Evolutionary conservation across 2,888 invertebrate genomes (phyloP).

Genomic region (Parnassius orleans): DNA sequence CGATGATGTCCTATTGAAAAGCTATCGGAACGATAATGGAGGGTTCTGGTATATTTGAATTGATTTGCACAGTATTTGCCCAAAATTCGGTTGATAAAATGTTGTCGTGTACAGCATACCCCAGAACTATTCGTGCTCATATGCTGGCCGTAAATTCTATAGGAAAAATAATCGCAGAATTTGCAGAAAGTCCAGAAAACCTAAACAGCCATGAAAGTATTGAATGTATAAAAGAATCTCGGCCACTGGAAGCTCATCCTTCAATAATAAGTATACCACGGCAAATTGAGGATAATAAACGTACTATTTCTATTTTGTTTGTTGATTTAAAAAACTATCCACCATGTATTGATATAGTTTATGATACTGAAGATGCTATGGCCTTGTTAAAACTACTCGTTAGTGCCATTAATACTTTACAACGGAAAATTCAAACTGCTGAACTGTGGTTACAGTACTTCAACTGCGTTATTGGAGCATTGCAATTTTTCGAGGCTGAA

Average conservation of each 20-base stretch:
- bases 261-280: constrained; percentile 2
- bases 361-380: no score
- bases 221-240: constrained; percentile 4
- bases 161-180: background rate
- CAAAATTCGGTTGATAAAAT: constrained; percentile 5
- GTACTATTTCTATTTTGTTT: background rate
- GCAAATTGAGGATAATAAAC: background rate
- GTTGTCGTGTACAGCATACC: background rate
- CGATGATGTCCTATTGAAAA: constrained; percentile 3
- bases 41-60: constrained; percentile 4
- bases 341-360: no score
- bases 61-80: constrained; percentile 3
- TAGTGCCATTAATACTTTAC: no score
- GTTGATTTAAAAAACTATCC: no score
- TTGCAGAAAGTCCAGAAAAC: constrained; percentile 1
- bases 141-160: constrained; percentile 4
- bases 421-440: no score
- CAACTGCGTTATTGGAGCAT: no score
- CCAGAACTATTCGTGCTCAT: background rate
- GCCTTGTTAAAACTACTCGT: no score
- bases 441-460: no score
- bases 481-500: no score
- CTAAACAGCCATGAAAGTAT: constrained; percentile 5
- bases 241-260: constrained; percentile 1
- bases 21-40: constrained; percentile 1